Conservation (phyloP, 2,113 vertebrate species). For the Pelvicachromis taeniatus region DNA sequence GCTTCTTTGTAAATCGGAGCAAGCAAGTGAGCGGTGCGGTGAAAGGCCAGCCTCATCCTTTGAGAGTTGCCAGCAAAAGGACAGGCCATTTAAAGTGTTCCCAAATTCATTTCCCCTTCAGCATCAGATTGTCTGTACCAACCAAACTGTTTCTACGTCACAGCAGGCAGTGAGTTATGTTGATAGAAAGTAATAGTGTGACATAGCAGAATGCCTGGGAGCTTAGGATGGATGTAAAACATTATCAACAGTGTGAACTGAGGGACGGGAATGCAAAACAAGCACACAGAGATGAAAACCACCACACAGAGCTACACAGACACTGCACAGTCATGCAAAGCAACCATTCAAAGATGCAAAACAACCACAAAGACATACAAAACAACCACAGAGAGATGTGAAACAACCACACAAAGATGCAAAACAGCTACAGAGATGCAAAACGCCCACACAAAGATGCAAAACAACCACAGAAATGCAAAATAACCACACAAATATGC, state of each 20-base stretch:
- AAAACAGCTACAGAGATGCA: background rate
- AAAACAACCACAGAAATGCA: background rate
- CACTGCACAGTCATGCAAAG: background rate
- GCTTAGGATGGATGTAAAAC: conserved; percentile 9
- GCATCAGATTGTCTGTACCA: background rate
- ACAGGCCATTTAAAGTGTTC: conserved; percentile 32
- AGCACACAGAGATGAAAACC: background rate
- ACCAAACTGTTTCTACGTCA: background rate
- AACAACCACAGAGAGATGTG: background rate
- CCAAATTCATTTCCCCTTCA: conserved; percentile 19
- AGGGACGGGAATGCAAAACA: background rate
- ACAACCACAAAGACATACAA: background rate
- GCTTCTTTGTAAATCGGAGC: conserved; percentile 20
- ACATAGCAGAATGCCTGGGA: background rate
- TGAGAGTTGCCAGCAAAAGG: conserved; percentile 29
- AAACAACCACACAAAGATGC: background rate
- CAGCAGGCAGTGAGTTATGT: background rate
- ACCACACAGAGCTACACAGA: background rate
- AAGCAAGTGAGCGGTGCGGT: background rate
- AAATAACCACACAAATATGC: background rate
- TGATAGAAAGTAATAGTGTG: background rate
- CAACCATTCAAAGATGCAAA: background rate
- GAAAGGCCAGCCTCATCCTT: conserved; percentile 29
- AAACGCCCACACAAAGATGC: background rate
- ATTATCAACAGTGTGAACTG: background rate